Evolutionary conservation across 2,888 invertebrate species (phyloP).

Genomic region (Eristalis intricaria): DNA sequence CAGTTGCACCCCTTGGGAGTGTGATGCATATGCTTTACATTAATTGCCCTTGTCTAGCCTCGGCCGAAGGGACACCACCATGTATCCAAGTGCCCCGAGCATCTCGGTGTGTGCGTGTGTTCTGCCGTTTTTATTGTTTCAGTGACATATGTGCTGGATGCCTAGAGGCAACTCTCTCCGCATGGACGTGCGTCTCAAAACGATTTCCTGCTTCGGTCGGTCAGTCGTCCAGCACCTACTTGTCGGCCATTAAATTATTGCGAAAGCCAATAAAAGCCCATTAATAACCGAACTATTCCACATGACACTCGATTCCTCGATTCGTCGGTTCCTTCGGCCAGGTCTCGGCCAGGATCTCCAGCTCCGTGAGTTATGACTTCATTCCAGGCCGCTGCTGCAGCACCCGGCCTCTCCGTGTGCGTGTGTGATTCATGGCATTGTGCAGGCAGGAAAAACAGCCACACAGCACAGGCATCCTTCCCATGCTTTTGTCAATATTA

Average conservation of each 20-base stretch:
- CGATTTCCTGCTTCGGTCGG: constrained; percentile 8
- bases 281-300: constrained; percentile 67
- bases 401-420: constrained; percentile 3
- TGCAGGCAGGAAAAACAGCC: constrained; percentile 31
- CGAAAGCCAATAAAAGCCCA: constrained; percentile 69
- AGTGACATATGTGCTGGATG: constrained; percentile 15
- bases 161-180: background rate
- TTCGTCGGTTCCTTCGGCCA: background rate
- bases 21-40: constrained; percentile 67
- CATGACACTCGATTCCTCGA: constrained; percentile 49
- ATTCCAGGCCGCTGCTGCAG: constrained; percentile 14
- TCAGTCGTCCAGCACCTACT: constrained; percentile 41
- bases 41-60: constrained; percentile 64
- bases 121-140: constrained; percentile 37
- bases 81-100: constrained; percentile 38
- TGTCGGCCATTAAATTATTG: constrained; percentile 69
- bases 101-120: constrained; percentile 14
- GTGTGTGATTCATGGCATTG: constrained; percentile 18
- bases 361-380: constrained; percentile 62
- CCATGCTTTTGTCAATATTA: constrained; percentile 49
- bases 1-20: constrained; percentile 47
- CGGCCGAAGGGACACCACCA: constrained; percentile 38
- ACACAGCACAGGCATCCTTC: constrained; percentile 6
- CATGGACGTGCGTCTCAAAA: constrained; percentile 23
- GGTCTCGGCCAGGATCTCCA: constrained; percentile 26